These are phyloP conservation scores for Gila orcuttii DNA, from an alignment of 2,113 vertebrate genomes.

Conservation along the genomic window DNA sequence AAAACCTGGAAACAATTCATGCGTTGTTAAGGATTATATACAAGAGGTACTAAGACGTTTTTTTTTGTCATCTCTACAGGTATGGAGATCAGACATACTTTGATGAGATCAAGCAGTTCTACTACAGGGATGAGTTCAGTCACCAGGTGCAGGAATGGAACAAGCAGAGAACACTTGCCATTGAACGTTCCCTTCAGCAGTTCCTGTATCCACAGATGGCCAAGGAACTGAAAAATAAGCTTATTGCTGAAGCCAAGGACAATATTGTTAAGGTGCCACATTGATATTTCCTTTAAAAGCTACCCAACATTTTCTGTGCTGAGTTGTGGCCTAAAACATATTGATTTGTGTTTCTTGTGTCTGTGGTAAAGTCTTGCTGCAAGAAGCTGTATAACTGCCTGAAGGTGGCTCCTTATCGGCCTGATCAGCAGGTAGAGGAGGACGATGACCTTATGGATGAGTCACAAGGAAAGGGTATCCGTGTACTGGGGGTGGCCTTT, in stretches of 20 bases:
- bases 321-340: neutral
- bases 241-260: conserved; percentile 93
- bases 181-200: conserved; percentile 90
- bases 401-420: conserved; percentile 91
- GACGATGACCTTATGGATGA: conserved; percentile 98
- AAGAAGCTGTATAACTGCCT: conserved; percentile 96
- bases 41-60: neutral
- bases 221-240: conserved; percentile 95
- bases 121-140: conserved; percentile 98
- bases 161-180: conserved; percentile 92
- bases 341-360: conserved; percentile 4
- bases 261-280: conserved; percentile 88
- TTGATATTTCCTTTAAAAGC: neutral
- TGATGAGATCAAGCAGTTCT: conserved; percentile 99
- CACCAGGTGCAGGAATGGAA: conserved; percentile 99
- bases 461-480: conserved; percentile 92
- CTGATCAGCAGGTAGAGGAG: conserved; percentile 95
- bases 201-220: conserved; percentile 98
- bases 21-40: neutral
- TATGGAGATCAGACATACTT: conserved; percentile 97
- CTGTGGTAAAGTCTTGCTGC: conserved; percentile 83
- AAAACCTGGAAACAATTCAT: neutral
- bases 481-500: conserved; percentile 92
- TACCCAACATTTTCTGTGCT: neutral
- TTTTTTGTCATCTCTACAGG: conserved; percentile 66